Base-by-base conservation (phyloP, 2,888 invertebrate genomes). In the Erebia aethiops region DNA sequence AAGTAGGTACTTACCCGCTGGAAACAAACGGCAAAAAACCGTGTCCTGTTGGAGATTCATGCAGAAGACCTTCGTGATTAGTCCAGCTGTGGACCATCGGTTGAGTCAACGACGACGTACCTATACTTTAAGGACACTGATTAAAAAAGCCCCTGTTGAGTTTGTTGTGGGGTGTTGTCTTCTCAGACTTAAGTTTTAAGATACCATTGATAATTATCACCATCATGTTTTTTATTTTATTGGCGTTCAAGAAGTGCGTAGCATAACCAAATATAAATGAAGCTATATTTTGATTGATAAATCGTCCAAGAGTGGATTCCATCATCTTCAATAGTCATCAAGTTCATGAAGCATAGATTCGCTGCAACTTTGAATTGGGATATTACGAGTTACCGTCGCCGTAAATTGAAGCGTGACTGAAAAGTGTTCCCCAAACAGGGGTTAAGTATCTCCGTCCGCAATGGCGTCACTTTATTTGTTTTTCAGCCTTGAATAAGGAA, bases 381-480 rank as follows among this genome's bases (percentile, higher is more conserved):
- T 21, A 11, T 3, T 49, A 49, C 13, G 54, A 10, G 21, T 21
- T 62, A 21, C 13, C 49, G 18, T 1, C n/a, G 1, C 35, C 52
- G 26, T 26, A 11, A 46, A 35, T 52, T 52, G 3, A 26, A 66
- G 21, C 41, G 54, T 56, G 65, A 66, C 65, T 43, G 49, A 62
- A 46, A 21, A 62, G 21, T 49, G 49, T 54, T 16, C 52, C 49
- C 13, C 69, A 70, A 69, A 72, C 65, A 71, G 69, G 69, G 64
- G 56, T 57, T 69, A 67, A 68, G 66, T 43, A 10, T 43, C 58
- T 18, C 66, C 70, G 60, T 49, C 58, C 11, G 21, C 5, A 18
- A 60, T 71, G 72, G 65, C 74, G 70, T 71, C 69, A 68, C 14
- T 70, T 68, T 71, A 72, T 72, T 71, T 74, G 74, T 74, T 74